These are phyloP conservation scores for Drosophila sordidapex DNA, from an alignment of 2,888 invertebrate species.

Conservation along the genomic window DNA sequence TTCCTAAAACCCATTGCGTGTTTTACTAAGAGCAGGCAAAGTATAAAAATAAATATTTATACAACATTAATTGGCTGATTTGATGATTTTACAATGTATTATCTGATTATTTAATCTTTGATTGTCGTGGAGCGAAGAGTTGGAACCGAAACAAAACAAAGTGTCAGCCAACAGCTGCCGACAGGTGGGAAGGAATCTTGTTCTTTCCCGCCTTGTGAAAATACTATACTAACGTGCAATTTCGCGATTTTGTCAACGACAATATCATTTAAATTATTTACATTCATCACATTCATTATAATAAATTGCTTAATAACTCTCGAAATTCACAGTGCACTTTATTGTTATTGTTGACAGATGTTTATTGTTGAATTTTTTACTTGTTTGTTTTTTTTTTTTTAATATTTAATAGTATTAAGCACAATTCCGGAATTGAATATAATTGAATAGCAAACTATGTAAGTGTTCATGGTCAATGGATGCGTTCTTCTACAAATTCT, in stretches of 20 bases:
- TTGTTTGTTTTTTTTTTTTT: background rate
- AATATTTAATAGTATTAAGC: background rate
- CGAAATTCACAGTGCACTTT: background rate
- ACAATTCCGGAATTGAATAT: background rate
- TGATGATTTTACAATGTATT: background rate
- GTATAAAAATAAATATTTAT: background rate
- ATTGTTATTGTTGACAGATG: background rate
- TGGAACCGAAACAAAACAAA: background rate
- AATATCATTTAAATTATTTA: constrained; percentile 3
- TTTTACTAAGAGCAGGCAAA: background rate
- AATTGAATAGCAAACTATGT: background rate
- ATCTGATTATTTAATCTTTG: no score
- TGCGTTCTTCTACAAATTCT: background rate
- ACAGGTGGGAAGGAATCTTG: background rate
- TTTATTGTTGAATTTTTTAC: background rate
- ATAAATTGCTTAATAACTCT: constrained; percentile 8
- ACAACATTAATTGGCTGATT: background rate
- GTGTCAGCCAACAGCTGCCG: background rate
- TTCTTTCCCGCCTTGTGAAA: background rate
- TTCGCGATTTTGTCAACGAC: constrained; percentile 2
- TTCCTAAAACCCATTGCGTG: background rate
- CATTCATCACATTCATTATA: constrained; percentile 6
- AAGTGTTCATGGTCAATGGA: background rate
- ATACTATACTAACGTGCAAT: background rate
- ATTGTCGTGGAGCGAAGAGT: background rate